phyloP scores from a whole-genome alignment of 35 echinoderm and acorn worm genomes.

The Heliocidaris erythrogramma region DNA sequence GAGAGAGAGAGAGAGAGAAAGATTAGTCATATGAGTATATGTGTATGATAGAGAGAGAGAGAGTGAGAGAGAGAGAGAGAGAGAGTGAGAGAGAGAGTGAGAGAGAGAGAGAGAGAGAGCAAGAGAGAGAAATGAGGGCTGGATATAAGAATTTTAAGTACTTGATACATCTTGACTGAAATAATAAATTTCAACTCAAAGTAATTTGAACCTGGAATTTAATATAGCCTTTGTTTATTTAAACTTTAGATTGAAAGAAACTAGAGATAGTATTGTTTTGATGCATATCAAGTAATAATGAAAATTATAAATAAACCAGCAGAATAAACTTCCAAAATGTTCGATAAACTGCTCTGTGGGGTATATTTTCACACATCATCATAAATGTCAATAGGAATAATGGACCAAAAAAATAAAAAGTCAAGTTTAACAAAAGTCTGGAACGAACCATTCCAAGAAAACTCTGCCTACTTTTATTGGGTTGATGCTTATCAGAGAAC shows the following conservation, averaged over 20 bases:
- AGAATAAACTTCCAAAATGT: not conserved
- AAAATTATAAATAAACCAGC: not conserved
- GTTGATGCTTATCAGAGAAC: slow-evolving; percentile 32
- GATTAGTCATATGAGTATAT: not conserved
- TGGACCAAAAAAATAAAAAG: not conserved
- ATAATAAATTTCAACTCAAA: slow-evolving; percentile 32
- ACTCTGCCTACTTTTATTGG: slow-evolving; percentile 14
- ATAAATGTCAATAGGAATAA: not conserved
- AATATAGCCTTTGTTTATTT: not conserved
- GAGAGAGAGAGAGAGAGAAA: not conserved
- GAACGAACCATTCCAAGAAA: slow-evolving; percentile 13
- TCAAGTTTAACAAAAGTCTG: not conserved
- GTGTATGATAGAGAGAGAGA: not conserved
- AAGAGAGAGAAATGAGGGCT: slow-evolving; percentile 5
- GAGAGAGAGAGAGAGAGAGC: not conserved
- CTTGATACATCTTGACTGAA: slow-evolving; percentile 43
- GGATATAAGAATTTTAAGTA: not conserved
- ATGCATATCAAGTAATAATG: not conserved
- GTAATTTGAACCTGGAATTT: not conserved
- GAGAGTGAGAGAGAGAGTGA: not conserved
- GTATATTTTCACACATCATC: not conserved
- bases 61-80: not conserved
- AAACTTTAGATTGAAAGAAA: not conserved
- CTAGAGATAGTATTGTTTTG: not conserved
- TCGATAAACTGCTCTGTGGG: not conserved